These are phyloP conservation scores for Gymnoscopelus braueri DNA, from an alignment of 2,797 vertebrate genomes.

Conservation along the genomic window DNA sequence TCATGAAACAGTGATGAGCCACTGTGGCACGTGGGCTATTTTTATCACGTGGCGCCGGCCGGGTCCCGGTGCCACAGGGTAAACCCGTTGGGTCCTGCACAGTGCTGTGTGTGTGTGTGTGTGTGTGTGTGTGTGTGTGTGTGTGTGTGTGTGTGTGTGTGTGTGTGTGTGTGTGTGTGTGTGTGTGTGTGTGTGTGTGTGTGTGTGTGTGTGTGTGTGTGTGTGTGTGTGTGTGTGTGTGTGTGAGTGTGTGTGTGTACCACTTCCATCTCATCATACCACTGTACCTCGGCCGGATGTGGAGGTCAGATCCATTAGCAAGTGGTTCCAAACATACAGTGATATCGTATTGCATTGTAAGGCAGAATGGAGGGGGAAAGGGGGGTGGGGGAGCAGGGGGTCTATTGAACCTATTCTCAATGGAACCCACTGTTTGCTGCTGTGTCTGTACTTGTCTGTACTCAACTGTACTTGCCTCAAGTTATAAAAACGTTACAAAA, in stretches of 20 bases:
- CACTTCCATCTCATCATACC: background rate
- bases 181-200: too few species aligned
- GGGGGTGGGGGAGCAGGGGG: conserved; percentile 28
- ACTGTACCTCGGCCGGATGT: conserved; percentile 14
- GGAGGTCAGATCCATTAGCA: conserved; percentile 44
- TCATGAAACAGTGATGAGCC: conserved; percentile 71
- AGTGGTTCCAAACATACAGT: conserved; percentile 48
- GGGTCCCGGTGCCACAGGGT: conserved; percentile 3
- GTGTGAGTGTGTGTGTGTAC: background rate
- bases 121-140: too few species aligned
- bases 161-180: too few species aligned
- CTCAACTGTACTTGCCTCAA: too few species aligned
- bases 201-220: too few species aligned
- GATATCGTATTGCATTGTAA: conserved; percentile 55
- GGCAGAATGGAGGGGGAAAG: conserved; percentile 18
- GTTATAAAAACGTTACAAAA: too few species aligned
- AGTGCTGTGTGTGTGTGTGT: background rate
- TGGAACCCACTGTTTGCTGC: conserved; percentile 53
- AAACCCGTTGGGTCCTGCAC: background rate
- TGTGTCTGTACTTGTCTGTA: too few species aligned
- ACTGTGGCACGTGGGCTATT: conserved; percentile 46
- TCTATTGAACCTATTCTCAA: conserved; percentile 60
- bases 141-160: too few species aligned
- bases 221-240: too few species aligned
- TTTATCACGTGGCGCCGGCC: conserved; percentile 32